Conservation (phyloP, 2,797 vertebrate genomes). For the Cygnus olor region DNA sequence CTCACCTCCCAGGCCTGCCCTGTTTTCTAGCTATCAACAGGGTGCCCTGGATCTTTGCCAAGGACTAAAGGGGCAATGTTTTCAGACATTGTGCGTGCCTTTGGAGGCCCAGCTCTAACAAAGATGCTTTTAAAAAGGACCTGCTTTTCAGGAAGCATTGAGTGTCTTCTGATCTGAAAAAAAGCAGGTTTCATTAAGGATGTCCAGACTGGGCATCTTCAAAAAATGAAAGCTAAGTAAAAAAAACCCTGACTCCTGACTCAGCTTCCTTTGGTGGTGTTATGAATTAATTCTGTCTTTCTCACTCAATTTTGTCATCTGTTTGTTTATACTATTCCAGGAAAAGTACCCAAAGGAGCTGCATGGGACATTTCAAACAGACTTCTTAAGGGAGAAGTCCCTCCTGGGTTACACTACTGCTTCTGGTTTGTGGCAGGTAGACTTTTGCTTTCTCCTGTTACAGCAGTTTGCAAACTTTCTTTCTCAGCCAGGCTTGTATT, state of each 20-base stretch:
- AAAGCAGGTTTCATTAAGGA: neutral
- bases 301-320: neutral
- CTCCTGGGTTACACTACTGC: fast-evolving
- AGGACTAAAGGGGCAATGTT: neutral
- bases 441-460: neutral
- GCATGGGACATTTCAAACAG: neutral
- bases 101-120: neutral
- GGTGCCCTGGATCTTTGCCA: neutral
- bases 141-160: neutral
- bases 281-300: neutral
- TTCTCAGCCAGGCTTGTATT: conserved; percentile 13
- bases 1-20: neutral
- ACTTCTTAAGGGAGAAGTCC: neutral
- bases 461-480: neutral
- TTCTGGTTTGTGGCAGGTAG: neutral
- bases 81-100: neutral
- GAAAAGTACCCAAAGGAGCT: neutral
- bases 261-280: neutral
- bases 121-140: neutral
- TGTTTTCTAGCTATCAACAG: neutral
- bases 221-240: neutral
- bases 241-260: neutral
- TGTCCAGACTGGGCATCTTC: neutral
- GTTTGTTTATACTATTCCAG: neutral
- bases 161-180: neutral